A percentile compares a stretch with the other conserved stretches of the same genome.
Evolutionary conservation across 2,113 vertebrate species (phyloP).

Genomic region (Alligator mississippiensis): DNA sequence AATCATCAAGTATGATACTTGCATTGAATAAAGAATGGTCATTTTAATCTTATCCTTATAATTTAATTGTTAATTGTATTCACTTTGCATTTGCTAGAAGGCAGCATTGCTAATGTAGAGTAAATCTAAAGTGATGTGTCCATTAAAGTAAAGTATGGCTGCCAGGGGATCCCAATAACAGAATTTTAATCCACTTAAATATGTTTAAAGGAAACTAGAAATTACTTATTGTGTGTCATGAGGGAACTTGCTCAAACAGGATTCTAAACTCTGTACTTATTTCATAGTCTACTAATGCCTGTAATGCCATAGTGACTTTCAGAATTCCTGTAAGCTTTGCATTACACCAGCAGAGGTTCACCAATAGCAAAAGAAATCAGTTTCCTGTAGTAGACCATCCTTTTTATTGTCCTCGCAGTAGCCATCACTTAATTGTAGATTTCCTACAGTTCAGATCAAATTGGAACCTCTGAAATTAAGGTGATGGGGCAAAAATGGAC

Average conservation of each 20-base stretch:
- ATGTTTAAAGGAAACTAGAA: background rate
- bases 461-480: background rate
- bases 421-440: background rate
- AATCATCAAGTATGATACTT: background rate
- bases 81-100: constrained; percentile 17
- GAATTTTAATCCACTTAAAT: background rate
- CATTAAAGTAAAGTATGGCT: constrained; percentile 2
- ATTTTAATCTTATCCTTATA: background rate
- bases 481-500: accelerated
- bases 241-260: background rate
- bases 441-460: background rate
- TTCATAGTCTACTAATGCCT: background rate
- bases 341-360: background rate
- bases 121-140: background rate
- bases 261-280: background rate
- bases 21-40: background rate
- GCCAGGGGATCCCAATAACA: background rate
- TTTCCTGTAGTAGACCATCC: background rate
- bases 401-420: background rate
- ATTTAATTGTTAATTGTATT: background rate
- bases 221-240: background rate
- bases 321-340: background rate
- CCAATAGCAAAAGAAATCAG: background rate
- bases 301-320: background rate
- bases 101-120: background rate